Evolutionary conservation across 2,113 vertebrate genomes (phyloP).

Genomic region (Campylomormyrus tamandua): DNA sequence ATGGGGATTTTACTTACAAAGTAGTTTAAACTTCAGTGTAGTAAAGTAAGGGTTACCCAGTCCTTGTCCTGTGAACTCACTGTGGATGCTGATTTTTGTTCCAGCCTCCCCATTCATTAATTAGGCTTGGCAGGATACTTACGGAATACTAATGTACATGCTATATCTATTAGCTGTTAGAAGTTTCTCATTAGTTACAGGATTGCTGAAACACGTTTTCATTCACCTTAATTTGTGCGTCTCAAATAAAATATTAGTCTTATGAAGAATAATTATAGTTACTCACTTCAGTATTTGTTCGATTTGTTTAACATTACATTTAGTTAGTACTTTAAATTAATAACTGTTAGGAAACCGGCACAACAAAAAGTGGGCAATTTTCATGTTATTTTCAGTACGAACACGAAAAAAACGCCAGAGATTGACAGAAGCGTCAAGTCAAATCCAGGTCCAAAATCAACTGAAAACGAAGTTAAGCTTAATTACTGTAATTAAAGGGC

Average conservation of each 20-base stretch:
- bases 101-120: not conserved
- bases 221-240: not conserved
- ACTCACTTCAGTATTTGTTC: not conserved
- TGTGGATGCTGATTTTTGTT: not conserved
- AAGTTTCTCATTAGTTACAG: not conserved
- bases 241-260: not conserved
- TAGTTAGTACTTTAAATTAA: not conserved
- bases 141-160: not conserved
- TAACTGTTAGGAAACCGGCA: not conserved
- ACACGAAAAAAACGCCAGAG: not conserved
- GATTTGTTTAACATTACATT: not conserved
- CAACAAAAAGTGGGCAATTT: not conserved
- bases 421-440: not conserved
- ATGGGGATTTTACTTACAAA: not conserved
- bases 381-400: not conserved
- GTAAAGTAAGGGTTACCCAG: not conserved
- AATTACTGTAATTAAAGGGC: constrained; percentile 2
- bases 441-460: not conserved
- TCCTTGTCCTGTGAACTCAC: not conserved
- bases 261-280: not conserved
- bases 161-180: not conserved
- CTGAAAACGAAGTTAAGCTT: not conserved
- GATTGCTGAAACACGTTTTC: not conserved
- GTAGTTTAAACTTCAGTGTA: not conserved
- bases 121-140: not conserved